A percentile compares a stretch with the other conserved stretches of the same genome.
These are phyloP conservation scores for Corythoichthys intestinalis DNA, from an alignment of 2,113 vertebrate genomes.

Conservation along the genomic window DNA sequence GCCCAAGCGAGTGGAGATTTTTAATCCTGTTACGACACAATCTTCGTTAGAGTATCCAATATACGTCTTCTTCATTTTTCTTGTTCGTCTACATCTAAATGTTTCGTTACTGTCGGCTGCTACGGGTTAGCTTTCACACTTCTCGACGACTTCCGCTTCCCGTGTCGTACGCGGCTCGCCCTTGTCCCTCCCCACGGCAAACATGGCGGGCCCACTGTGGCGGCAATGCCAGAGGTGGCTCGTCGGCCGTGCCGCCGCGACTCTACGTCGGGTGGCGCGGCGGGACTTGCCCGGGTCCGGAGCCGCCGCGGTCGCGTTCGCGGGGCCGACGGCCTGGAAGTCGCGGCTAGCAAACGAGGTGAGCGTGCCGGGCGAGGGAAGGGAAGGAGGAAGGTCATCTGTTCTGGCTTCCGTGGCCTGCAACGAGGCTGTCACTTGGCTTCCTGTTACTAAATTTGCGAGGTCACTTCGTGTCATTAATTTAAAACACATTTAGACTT, in stretches of 20 bases:
- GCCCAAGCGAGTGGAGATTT: no score
- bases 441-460: neutral
- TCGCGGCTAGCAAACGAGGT: constrained; percentile 28
- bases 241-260: neutral
- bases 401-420: neutral
- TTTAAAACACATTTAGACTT: neutral
- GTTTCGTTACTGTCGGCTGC: no score
- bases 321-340: constrained; percentile 13
- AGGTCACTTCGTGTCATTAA: neutral
- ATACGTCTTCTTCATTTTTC: no score
- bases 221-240: constrained; percentile 46
- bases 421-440: neutral
- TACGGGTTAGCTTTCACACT: no score
- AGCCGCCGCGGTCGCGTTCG: neutral
- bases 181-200: constrained; percentile 7
- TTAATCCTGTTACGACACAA: no score
- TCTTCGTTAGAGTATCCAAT: no score
- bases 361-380: constrained; percentile 32
- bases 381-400: constrained; percentile 59
- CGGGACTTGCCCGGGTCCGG: constrained; percentile 9
- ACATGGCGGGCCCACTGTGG: constrained; percentile 73
- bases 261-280: constrained; percentile 27
- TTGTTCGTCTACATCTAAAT: no score
- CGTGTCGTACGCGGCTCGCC: no score
- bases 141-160: no score